Evolutionary conservation across 2,797 vertebrate species (phyloP), one percentile per base, ranked within the genome.

Genomic region (Syncerus caffer): DNA sequence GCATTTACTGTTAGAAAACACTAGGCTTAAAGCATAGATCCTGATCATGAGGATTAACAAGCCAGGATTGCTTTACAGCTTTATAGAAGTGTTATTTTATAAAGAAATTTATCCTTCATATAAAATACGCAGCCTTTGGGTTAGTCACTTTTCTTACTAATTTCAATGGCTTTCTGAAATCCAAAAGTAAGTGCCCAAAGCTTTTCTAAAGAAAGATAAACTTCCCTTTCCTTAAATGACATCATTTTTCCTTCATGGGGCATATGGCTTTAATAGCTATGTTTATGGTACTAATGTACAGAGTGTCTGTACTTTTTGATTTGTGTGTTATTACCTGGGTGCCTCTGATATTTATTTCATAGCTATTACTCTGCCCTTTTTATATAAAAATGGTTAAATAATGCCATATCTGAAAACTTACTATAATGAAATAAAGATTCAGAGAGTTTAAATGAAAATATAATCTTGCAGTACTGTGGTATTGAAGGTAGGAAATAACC

Each of bases 81-180:
- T 76, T 84, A 79, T 1, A 38, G 0, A 25, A 57, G 27, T 80
- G 47, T 89, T 80, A 62, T 60, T 76, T 96, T 96, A 90, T 92
- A 86, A 60, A 91, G 89, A 88, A 94, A 93, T 60, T 79, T 51
- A 92, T 96, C 34, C 21, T 95, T 93, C 21, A 0, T 92, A 78
- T 89, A 84, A 95, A 50, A 93, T 80, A 38, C 62, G 71, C 38
- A 93, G 74, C 58, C 85, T 96, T 97, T 95, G n/a, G 50, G n/a
- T 85, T 90, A 93, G 50, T 95, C 15, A 47, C 27, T 94, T 96
- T 94, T 96, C 83, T 96, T 92, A 86, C 38, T 94, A 93, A 84
- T 95, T 83, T 47, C n/a, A 76, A 3, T 86, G 16, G 38, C 29
- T 97, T 85, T 93, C 93, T 92, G 78, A 93, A 97, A 93, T 88